Evolutionary conservation across 2,888 invertebrate genomes (phyloP).

Genomic region (Sarcophaga variegata): DNA sequence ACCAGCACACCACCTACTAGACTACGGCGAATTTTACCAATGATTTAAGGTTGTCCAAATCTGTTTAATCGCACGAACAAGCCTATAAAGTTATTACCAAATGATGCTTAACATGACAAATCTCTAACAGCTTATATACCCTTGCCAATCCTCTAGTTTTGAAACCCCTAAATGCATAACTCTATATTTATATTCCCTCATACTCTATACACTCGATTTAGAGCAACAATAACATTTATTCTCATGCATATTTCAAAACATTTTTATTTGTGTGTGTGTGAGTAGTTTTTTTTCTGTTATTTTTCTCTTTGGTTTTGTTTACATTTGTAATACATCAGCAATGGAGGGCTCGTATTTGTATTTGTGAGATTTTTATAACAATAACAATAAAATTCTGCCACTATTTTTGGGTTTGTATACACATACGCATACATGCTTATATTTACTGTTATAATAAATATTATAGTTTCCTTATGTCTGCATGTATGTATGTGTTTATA

Average conservation of each 20-base stretch:
- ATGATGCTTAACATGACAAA: too few relatives aligned
- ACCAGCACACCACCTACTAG: too few relatives aligned
- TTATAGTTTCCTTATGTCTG: background rate
- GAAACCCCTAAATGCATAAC: too few relatives aligned
- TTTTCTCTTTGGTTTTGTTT: constrained; percentile 66
- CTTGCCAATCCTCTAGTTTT: too few relatives aligned
- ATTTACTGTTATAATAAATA: background rate
- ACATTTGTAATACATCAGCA: constrained; percentile 62
- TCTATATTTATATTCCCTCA: too few relatives aligned
- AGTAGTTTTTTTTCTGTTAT: background rate
- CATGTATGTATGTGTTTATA: constrained; percentile 32
- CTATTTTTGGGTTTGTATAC: background rate
- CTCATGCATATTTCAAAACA: constrained; percentile 50
- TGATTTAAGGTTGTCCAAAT: too few relatives aligned
- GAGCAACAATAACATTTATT: constrained; percentile 1
- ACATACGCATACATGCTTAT: background rate
- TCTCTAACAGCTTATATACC: too few relatives aligned
- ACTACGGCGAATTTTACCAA: too few relatives aligned
- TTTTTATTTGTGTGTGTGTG: constrained; percentile 36
- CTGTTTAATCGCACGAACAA: too few relatives aligned
- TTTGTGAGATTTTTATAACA: constrained; percentile 49
- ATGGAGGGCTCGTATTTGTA: constrained; percentile 1
- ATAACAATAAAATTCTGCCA: constrained; percentile 30
- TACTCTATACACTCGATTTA: background rate
- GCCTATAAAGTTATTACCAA: too few relatives aligned